Evolutionary conservation across 2,888 invertebrate species (phyloP).

Genomic region (Hirtodrosophila cameraria): DNA sequence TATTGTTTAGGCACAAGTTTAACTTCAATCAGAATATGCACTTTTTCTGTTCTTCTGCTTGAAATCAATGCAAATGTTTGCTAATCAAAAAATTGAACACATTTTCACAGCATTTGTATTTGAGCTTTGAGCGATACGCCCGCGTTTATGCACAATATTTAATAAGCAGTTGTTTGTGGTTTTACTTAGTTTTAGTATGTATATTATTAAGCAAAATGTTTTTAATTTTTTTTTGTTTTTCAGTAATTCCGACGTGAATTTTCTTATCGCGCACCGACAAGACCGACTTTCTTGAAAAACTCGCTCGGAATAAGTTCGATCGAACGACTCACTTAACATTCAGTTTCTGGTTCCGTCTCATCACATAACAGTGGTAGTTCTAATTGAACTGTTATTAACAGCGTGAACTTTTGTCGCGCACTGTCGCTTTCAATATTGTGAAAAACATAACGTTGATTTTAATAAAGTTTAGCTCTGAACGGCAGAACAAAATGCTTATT

Average conservation of each 20-base stretch:
- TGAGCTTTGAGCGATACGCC: not conserved
- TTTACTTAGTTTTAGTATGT: slow-evolving; percentile 14
- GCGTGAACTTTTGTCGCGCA: too few relatives aligned
- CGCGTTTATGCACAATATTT: slow-evolving; percentile 20
- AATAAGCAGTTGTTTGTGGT: slow-evolving; percentile 4
- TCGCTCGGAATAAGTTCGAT: not conserved
- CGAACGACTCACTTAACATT: too few relatives aligned
- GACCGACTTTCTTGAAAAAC: slow-evolving; percentile 1
- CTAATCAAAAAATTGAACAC: slow-evolving; percentile 60
- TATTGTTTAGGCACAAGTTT: slow-evolving; percentile 40
- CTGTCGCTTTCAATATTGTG: slow-evolving; percentile 35
- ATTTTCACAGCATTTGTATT: slow-evolving; percentile 58
- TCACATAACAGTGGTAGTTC: too few relatives aligned
- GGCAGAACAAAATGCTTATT: too few relatives aligned
- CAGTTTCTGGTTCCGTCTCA: too few relatives aligned
- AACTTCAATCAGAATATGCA: slow-evolving; percentile 35
- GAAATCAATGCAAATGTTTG: slow-evolving; percentile 40
- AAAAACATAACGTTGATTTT: too few relatives aligned
- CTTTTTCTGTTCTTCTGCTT: slow-evolving; percentile 31
- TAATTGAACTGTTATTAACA: too few relatives aligned
- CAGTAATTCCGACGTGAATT: slow-evolving; percentile 1
- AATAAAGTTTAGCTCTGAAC: too few relatives aligned
- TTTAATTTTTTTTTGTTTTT: slow-evolving; percentile 18
- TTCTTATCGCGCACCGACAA: slow-evolving; percentile 23
- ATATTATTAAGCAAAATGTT: slow-evolving; percentile 17